Conservation (phyloP, 2,797 vertebrate genomes). For the Gallinago stenura region DNA sequence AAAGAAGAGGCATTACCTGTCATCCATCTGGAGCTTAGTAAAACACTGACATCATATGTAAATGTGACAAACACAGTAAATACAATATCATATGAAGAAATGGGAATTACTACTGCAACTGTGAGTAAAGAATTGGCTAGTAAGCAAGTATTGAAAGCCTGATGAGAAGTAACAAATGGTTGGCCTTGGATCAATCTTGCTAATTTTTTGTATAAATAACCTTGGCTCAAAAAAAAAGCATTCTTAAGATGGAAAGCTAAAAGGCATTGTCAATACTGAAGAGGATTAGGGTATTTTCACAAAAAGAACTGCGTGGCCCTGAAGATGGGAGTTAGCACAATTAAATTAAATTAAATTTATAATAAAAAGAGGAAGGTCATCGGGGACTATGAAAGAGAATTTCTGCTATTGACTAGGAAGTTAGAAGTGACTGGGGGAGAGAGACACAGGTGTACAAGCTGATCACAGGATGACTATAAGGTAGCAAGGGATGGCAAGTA, state of each 20-base stretch:
- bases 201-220: slow-evolving; percentile 22
- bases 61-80: neutral
- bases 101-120: neutral
- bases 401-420: slow-evolving; percentile 7
- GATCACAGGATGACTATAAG: neutral
- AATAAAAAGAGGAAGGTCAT: slow-evolving; percentile 13
- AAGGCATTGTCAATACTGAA: slow-evolving; percentile 10
- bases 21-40: neutral
- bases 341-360: slow-evolving; percentile 39
- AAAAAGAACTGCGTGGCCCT: neutral
- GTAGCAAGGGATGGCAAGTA: neutral
- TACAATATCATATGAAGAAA: neutral
- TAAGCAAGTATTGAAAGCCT: neutral
- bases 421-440: neutral
- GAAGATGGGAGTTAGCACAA: neutral
- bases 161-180: neutral
- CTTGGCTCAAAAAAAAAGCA: neutral
- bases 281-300: slow-evolving; percentile 21
- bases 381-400: neutral
- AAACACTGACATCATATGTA: neutral
- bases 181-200: slow-evolving; percentile 1
- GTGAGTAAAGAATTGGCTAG: neutral
- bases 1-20: neutral
- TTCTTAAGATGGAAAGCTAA: slow-evolving; percentile 10
- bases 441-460: neutral